These are phyloP conservation scores for Syngnathus typhle DNA, from an alignment of 2,113 vertebrate species.

Conservation along the genomic window DNA sequence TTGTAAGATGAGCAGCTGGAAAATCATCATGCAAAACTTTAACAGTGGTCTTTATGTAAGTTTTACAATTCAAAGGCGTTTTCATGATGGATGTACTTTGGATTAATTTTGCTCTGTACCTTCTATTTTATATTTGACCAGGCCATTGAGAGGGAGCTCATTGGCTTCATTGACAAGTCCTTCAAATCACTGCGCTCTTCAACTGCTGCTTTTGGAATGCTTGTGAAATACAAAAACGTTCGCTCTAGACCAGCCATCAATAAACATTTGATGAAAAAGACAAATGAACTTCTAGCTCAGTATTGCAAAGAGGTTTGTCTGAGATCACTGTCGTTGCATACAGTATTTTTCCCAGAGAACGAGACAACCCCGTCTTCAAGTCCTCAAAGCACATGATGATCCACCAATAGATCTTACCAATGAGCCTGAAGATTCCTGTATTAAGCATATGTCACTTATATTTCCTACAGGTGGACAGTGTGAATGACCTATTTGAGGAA, in stretches of 20 bases:
- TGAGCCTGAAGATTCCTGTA: neutral
- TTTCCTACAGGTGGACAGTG: constrained; percentile 71
- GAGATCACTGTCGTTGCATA: neutral
- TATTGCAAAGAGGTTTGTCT: constrained; percentile 85
- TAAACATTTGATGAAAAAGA: constrained; percentile 86
- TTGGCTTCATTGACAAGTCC: constrained; percentile 82
- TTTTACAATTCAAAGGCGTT: constrained; percentile 1
- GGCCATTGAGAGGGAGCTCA: constrained; percentile 84
- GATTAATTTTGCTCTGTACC: neutral
- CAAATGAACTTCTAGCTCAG: constrained; percentile 78
- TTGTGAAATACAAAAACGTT: constrained; percentile 83
- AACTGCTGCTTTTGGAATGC: constrained; percentile 84
- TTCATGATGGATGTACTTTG: neutral
- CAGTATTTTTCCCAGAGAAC: too few relatives aligned
- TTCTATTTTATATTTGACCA: constrained; percentile 44
- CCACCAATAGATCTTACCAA: too few relatives aligned
- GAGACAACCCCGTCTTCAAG: too few relatives aligned
- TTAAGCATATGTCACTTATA: neutral
- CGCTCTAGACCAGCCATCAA: constrained; percentile 75
- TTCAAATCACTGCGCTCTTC: constrained; percentile 86
- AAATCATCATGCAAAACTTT: constrained; percentile 78
- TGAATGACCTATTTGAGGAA: constrained; percentile 74
- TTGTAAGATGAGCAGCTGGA: constrained; percentile 73
- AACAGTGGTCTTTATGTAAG: constrained; percentile 75
- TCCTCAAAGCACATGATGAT: too few relatives aligned